These are phyloP conservation scores for Brachyrhaphis roseni DNA, from an alignment of 2,797 vertebrate species.

Conservation along the genomic window DNA sequence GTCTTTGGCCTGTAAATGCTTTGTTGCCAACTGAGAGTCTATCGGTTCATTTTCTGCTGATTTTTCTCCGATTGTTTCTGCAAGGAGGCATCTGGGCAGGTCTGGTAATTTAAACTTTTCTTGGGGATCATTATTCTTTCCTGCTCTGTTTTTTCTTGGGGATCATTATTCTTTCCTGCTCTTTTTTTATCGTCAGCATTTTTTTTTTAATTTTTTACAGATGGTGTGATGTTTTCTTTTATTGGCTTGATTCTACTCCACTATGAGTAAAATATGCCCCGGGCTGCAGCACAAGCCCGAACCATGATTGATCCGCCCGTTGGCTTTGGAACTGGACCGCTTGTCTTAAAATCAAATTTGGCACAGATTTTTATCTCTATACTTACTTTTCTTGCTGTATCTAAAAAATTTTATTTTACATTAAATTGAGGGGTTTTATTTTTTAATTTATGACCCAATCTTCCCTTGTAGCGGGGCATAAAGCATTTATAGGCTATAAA, in stretches of 20 bases:
- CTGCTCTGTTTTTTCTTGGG: background rate
- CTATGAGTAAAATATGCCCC: background rate
- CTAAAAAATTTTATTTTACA: background rate
- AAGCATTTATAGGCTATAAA: conserved; percentile 7
- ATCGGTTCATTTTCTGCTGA: background rate
- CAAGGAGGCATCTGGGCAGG: background rate
- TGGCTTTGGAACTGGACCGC: background rate
- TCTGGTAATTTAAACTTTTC: conserved; percentile 1
- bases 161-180: background rate
- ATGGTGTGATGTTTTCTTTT: background rate
- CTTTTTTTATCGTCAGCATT: background rate
- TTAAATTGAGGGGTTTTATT: background rate
- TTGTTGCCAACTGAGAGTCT: background rate
- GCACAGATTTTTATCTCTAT: background rate
- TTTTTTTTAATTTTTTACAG: background rate
- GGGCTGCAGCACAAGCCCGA: conserved; percentile 1
- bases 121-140: background rate
- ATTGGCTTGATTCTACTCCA: conserved; percentile 2
- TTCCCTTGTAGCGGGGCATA: background rate
- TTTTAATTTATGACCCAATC: background rate
- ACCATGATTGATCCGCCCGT: background rate
- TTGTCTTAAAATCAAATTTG: conserved; percentile 3
- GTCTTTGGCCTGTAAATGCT: background rate
- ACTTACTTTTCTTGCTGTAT: background rate
- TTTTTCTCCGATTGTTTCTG: background rate